A percentile compares a stretch with the other conserved stretches of the same genome.
Conservation (phyloP, 2,797 vertebrate genomes). For the Enteromius mattozi region DNA sequence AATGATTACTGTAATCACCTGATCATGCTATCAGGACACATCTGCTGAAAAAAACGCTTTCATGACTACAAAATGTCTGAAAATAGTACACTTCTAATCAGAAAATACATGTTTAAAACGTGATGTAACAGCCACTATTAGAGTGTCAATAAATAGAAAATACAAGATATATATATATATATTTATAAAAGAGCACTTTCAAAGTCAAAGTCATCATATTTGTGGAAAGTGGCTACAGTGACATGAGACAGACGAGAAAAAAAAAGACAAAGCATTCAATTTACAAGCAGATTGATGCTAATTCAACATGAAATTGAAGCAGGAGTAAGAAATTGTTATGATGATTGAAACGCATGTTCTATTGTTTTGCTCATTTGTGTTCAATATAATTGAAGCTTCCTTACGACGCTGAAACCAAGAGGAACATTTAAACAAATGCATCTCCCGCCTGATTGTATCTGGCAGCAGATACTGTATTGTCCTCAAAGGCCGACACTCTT, state of each 20-base stretch:
- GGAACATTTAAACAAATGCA: slow-evolving; percentile 17
- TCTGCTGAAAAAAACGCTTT: slow-evolving; percentile 43
- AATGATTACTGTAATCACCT: slow-evolving; percentile 46
- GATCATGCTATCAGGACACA: slow-evolving; percentile 8
- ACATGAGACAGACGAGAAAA: neutral
- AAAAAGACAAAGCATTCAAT: slow-evolving; percentile 54
- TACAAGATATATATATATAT: neutral
- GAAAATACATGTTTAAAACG: neutral
- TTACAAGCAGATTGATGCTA: slow-evolving; percentile 60
- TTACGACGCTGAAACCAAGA: slow-evolving; percentile 19
- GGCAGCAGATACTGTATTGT: slow-evolving; percentile 12
- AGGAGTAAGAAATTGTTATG: slow-evolving; percentile 64
- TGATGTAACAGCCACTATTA: neutral
- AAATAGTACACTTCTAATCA: neutral
- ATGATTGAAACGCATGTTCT: slow-evolving; percentile 26
- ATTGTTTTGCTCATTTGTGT: slow-evolving; percentile 24
- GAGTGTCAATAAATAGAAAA: too few relatives aligned
- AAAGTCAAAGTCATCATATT: neutral
- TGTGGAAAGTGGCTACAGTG: neutral
- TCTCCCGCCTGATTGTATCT: slow-evolving; percentile 31
- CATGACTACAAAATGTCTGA: slow-evolving; percentile 10
- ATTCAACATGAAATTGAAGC: slow-evolving; percentile 62
- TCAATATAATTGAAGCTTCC: neutral
- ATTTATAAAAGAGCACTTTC: neutral
- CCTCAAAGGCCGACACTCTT: neutral